These are phyloP conservation scores for Zoroaster sp. DNA, from an alignment of 53 echinoderm and acorn worm species.

Conservation along the genomic window DNA sequence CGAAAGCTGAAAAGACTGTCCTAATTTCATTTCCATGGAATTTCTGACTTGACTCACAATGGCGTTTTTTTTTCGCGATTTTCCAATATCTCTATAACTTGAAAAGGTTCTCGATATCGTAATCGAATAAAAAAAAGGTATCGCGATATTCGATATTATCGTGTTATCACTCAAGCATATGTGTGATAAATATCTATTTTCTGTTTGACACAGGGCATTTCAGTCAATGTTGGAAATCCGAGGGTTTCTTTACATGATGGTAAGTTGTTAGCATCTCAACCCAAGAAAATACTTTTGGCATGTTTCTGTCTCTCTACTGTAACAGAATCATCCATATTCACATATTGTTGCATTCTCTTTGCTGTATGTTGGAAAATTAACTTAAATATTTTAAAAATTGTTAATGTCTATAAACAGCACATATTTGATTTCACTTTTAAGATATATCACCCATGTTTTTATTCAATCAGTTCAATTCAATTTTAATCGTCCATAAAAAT, in stretches of 20 bases:
- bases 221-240: conserved; percentile 41
- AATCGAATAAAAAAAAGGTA: too few species aligned
- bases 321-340: too few species aligned
- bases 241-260: conserved; percentile 52
- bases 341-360: too few species aligned
- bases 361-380: too few species aligned
- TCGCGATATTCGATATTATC: too few species aligned
- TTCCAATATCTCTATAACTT: not conserved
- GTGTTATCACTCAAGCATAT: not conserved
- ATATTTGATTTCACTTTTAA: not conserved
- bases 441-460: too few species aligned
- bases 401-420: not conserved
- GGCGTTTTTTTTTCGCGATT: too few species aligned
- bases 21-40: not conserved
- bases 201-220: conserved; percentile 20
- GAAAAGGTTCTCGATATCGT: not conserved
- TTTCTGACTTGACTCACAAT: too few species aligned
- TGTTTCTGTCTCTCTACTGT: too few species aligned
- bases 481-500: too few species aligned
- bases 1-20: too few species aligned
- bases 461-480: not conserved
- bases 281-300: not conserved
- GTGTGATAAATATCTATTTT: not conserved
- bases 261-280: not conserved
- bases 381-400: not conserved